Conservation (phyloP, 37 sponge, comb jelly and placozoan genomes). For the Axinella damicornis region DNA sequence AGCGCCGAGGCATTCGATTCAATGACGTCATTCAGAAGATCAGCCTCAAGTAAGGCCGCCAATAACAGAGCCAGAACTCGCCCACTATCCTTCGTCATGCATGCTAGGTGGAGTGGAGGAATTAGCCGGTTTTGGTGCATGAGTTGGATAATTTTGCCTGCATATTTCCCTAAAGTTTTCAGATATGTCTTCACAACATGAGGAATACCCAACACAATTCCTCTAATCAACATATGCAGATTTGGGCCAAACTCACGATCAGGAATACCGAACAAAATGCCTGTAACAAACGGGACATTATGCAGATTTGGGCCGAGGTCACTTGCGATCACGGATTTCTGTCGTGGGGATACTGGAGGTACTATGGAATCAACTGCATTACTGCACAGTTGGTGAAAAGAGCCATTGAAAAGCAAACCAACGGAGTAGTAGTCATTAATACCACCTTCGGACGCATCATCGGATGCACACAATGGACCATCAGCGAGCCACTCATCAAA, state of each 20-base stretch:
- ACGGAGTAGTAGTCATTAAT: background rate
- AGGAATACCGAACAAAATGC: background rate
- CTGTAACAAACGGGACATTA: background rate
- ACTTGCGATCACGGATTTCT: background rate
- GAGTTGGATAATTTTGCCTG: background rate
- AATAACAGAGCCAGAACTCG: slow-evolving; percentile 5
- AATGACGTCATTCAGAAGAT: background rate
- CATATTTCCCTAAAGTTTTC: background rate
- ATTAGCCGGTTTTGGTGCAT: background rate
- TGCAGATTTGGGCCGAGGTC: background rate
- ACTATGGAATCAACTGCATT: background rate
- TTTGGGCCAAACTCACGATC: background rate
- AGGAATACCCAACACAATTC: background rate
- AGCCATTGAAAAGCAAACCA: background rate
- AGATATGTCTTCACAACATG: slow-evolving; percentile 5
- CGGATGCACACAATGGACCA: background rate
- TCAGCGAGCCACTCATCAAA: background rate
- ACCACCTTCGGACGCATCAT: background rate
- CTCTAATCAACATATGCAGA: background rate
- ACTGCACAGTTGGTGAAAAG: slow-evolving; percentile 19
- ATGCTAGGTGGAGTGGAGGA: background rate
- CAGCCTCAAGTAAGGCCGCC: background rate
- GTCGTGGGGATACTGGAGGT: background rate
- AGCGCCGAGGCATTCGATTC: too few relatives aligned
- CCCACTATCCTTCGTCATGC: background rate